These are phyloP conservation scores for Corynorhinus townsendii DNA, from an alignment of 2,113 vertebrate genomes.

Conservation along the genomic window DNA sequence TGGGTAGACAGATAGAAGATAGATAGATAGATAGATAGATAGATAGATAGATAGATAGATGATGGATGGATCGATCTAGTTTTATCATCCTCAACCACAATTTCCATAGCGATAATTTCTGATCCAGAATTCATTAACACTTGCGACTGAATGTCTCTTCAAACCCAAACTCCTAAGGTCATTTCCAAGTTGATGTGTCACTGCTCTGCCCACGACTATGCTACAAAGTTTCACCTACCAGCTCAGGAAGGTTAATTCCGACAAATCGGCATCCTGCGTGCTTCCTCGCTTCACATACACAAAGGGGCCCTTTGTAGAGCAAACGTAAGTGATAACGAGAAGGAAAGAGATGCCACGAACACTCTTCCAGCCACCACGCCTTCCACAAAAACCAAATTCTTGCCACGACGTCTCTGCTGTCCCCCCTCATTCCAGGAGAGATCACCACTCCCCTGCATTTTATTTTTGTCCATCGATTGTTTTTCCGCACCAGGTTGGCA, in stretches of 20 bases:
- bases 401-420: fast-evolving
- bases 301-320: not conserved
- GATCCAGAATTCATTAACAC: not conserved
- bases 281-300: not conserved
- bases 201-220: not conserved
- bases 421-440: fast-evolving
- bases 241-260: not conserved
- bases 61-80: not conserved
- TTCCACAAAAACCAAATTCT: too few relatives aligned
- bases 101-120: not conserved
- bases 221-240: not conserved
- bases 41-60: not conserved
- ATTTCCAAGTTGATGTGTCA: not conserved
- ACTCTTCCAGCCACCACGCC: not conserved
- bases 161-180: not conserved
- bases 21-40: not conserved
- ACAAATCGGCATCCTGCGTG: fast-evolving
- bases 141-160: not conserved
- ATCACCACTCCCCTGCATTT: not conserved
- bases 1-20: not conserved
- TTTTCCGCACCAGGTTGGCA: too few relatives aligned
- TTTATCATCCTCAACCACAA: not conserved
- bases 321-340: not conserved
- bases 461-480: too few relatives aligned
- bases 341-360: not conserved